Conservation (phyloP, 2,113 vertebrate species). For the Hypanus sabinus region DNA sequence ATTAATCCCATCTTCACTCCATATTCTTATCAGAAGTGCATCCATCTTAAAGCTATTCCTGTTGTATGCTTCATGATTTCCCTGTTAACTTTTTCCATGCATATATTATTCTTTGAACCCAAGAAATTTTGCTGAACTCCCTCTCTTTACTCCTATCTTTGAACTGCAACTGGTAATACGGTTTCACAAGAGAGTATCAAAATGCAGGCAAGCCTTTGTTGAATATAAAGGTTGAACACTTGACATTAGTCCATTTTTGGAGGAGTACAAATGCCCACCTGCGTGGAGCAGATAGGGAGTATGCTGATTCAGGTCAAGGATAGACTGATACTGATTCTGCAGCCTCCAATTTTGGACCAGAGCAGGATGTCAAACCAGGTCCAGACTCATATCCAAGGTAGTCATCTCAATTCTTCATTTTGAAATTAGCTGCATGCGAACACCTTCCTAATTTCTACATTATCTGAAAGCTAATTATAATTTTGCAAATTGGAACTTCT, state of each 20-base stretch:
- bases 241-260: too few species aligned
- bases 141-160: not conserved
- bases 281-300: not conserved
- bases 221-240: too few species aligned
- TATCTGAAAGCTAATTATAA: not conserved
- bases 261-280: too few species aligned
- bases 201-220: not conserved
- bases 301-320: not conserved
- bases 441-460: not conserved
- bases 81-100: not conserved
- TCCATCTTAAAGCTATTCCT: not conserved
- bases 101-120: not conserved
- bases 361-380: too few species aligned
- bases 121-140: not conserved
- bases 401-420: not conserved
- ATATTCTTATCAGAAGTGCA: not conserved
- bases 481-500: not conserved
- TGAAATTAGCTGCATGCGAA: not conserved
- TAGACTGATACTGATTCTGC: not conserved
- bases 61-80: not conserved
- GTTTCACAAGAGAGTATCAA: not conserved
- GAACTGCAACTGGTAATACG: not conserved
- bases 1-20: not conserved
- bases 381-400: not conserved
- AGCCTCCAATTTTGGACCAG: not conserved